Conservation (phyloP, 1,140 invertebrate species). For the Procambarus virginalis region DNA sequence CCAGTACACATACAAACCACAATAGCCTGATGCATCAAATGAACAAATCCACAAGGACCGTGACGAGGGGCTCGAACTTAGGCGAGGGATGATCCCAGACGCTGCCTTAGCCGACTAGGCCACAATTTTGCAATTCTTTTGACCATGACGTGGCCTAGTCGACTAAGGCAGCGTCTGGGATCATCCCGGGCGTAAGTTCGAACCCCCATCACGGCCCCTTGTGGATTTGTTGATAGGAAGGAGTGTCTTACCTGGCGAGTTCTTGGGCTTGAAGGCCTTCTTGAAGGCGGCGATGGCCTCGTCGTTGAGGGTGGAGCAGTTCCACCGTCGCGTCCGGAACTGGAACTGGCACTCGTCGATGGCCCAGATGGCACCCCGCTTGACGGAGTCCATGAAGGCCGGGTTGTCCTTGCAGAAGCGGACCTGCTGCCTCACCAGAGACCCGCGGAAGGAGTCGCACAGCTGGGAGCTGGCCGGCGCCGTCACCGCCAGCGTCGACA, state of each 20-base stretch:
- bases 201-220: too few species aligned
- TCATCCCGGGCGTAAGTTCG: too few species aligned
- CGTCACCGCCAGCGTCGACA: slow-evolving; percentile 52
- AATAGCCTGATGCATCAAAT: too few species aligned
- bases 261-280: slow-evolving; percentile 49
- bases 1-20: too few species aligned
- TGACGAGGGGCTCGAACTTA: too few species aligned
- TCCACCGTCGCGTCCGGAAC: slow-evolving; percentile 91
- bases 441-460: slow-evolving; percentile 68
- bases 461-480: slow-evolving; percentile 45
- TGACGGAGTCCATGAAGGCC: slow-evolving; percentile 75
- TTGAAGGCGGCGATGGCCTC: slow-evolving; percentile 69
- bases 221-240: too few species aligned
- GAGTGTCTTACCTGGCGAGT: slow-evolving; percentile 38
- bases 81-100: too few species aligned
- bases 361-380: slow-evolving; percentile 85
- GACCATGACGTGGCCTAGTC: too few species aligned
- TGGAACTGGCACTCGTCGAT: slow-evolving; percentile 94
- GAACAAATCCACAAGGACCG: too few species aligned
- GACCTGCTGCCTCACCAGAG: slow-evolving; percentile 70
- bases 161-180: too few species aligned
- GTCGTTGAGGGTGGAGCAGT: slow-evolving; percentile 83
- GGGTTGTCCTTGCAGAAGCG: slow-evolving; percentile 72
- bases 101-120: too few species aligned
- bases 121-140: too few species aligned